Evolutionary conservation across 1,140 invertebrate genomes (phyloP), one percentile per base, ranked within the genome.

Genomic region (Zaprionus kolodkinae): DNA sequence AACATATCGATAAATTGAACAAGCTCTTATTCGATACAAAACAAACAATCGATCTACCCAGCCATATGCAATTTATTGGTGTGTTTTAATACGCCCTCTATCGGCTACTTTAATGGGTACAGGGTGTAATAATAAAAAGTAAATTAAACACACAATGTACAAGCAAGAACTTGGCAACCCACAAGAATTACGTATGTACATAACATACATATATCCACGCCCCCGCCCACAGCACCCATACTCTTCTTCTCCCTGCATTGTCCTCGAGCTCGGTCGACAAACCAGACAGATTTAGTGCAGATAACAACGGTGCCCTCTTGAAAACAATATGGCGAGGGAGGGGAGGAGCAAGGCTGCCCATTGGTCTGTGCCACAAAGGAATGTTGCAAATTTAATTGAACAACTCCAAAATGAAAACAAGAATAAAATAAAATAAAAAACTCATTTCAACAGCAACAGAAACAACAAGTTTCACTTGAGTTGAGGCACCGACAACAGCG

Each of bases 381-480:
- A 77, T 81, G 73, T 74, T 60, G 81, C 48, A 62, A 74, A 86
- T 73, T 82, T 86, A 87, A 86, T 86, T 82, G 79, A 87, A 87
- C 83, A 86, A 79, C 76, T 75, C 66, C 75, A 69, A 80, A 73
- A 76, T 74, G 63, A 64, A 82, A n/a, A n/a, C n/a, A n/a, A n/a
- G n/a, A n/a, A 21, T 21, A 30, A 30, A 27, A 27, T 27, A 27
- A 30, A 30, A 78, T 64, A 81, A 71, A 80, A 74, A 59, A n/a
- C 59, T 60, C 54, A 54, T 79, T 70, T 36, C 79, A 71, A 64
- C 52, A 35, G 69, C 30, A 68, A 59, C 54, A 68, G 68, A n/a
- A 63, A 71, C 54, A 70, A 71, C 74, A 77, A 74, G 65, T 85
- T 84, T 72, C 43, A 66, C 54, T 71, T 67, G 57, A 73, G 48